Percentiles rank a stretch among this genome's conserved stretches.
These are phyloP conservation scores for Drosophila pegasa DNA, from an alignment of 2,888 invertebrate genomes.

Conservation along the genomic window DNA sequence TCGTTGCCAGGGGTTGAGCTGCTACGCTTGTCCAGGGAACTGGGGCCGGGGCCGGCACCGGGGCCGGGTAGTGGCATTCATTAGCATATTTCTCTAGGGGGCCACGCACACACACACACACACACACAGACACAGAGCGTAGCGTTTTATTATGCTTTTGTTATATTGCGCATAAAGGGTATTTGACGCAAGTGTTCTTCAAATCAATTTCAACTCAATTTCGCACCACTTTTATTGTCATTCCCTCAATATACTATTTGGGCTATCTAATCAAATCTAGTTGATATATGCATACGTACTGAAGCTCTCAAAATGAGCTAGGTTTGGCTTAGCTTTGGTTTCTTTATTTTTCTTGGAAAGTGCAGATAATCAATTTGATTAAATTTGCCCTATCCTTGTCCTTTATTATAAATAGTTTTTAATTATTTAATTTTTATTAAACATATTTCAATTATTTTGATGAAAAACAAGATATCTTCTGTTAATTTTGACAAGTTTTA, in stretches of 20 bases:
- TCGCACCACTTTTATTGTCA: constrained; percentile 19
- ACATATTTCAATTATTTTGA: too few relatives aligned
- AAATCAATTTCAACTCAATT: constrained; percentile 63
- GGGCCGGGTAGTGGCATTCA: constrained; percentile 60
- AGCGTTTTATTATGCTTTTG: constrained; percentile 71
- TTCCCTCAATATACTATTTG: constrained; percentile 1
- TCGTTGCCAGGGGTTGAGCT: constrained; percentile 22
- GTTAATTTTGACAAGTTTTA: too few relatives aligned
- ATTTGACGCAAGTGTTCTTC: constrained; percentile 58
- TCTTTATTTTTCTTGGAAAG: not conserved
- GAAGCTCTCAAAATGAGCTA: not conserved
- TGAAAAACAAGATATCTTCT: too few relatives aligned
- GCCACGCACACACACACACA: constrained; percentile 32
- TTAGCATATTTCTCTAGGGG: constrained; percentile 76
- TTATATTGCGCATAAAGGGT: constrained; percentile 69
- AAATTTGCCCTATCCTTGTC: too few relatives aligned
- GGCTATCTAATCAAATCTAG: constrained; percentile 1
- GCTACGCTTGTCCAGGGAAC: constrained; percentile 1
- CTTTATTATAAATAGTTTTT: too few relatives aligned
- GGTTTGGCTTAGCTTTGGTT: not conserved
- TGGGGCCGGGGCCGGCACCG: not conserved
- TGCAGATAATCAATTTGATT: not conserved
- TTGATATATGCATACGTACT: constrained; percentile 2
- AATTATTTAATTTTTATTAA: too few relatives aligned
- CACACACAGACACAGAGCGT: constrained; percentile 47